Evolutionary conservation across 2,888 invertebrate species (phyloP).

Genomic region (Rhingia campestris): DNA sequence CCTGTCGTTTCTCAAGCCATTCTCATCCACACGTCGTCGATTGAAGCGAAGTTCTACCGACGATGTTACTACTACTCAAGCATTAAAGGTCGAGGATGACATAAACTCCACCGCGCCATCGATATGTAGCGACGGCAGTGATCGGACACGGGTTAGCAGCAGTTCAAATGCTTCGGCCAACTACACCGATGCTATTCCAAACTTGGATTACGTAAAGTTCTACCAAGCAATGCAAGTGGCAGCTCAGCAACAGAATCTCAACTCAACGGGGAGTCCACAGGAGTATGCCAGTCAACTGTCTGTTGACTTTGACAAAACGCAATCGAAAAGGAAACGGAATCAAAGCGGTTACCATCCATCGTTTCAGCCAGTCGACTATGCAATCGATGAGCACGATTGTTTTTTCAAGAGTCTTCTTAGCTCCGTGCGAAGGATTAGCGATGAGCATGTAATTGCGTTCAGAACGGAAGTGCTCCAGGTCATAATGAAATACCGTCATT

Average conservation of each 20-base stretch:
- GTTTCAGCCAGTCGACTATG: slow-evolving; percentile 50
- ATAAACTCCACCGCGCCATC: slow-evolving; percentile 30
- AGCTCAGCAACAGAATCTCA: slow-evolving; percentile 54
- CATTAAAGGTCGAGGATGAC: slow-evolving; percentile 47
- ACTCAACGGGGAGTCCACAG: slow-evolving; percentile 15
- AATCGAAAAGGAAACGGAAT: slow-evolving; percentile 48
- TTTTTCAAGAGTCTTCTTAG: slow-evolving; percentile 75
- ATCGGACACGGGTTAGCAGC: slow-evolving; percentile 55
- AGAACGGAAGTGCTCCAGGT: slow-evolving; percentile 74
- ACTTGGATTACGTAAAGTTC: slow-evolving; percentile 63
- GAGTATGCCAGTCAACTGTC: slow-evolving; percentile 25
- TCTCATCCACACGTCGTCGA: slow-evolving; percentile 60
- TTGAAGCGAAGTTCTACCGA: slow-evolving; percentile 41
- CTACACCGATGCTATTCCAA: slow-evolving; percentile 33
- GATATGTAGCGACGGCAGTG: slow-evolving; percentile 59
- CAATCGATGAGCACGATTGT: slow-evolving; percentile 74
- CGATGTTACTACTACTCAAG: slow-evolving; percentile 7
- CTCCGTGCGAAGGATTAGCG: slow-evolving; percentile 73
- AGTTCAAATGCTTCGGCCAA: slow-evolving; percentile 44
- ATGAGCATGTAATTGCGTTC: slow-evolving; percentile 74
- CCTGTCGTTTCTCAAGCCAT: slow-evolving; percentile 63
- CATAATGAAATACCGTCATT: slow-evolving; percentile 74
- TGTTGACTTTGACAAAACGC: slow-evolving; percentile 21
- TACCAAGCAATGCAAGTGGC: slow-evolving; percentile 69
- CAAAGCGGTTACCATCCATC: slow-evolving; percentile 21